A percentile compares a stretch with the other conserved stretches of the same genome.
Evolutionary conservation across 2,888 invertebrate genomes (phyloP).

Genomic region (Epinotia nisella): DNA sequence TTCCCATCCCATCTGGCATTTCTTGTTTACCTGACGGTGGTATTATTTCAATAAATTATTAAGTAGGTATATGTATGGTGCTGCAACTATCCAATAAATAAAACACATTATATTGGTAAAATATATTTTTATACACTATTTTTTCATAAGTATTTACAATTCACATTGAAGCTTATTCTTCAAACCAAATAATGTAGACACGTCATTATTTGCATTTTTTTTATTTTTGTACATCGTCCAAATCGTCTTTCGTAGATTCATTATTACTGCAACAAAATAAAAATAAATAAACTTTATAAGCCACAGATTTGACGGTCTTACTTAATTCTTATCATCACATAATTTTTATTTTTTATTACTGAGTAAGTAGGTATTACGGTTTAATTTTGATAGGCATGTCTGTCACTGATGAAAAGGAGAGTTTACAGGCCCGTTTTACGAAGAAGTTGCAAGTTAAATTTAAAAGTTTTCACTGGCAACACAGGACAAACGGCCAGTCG

Average conservation of each 20-base stretch:
- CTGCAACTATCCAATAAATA: too few relatives aligned
- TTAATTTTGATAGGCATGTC: neutral
- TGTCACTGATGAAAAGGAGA: neutral
- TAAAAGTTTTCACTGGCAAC: too few relatives aligned
- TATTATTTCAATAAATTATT: too few relatives aligned
- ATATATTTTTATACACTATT: conserved; percentile 4
- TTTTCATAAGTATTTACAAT: neutral
- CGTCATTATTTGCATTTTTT: neutral
- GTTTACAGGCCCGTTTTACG: too few relatives aligned
- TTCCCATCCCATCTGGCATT: too few relatives aligned
- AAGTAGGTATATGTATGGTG: too few relatives aligned
- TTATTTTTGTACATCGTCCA: conserved; percentile 61
- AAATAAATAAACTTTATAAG: conserved; percentile 38
- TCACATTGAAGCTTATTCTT: neutral
- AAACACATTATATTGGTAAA: neutral
- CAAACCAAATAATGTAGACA: neutral
- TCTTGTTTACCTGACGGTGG: too few relatives aligned
- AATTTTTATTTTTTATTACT: too few relatives aligned
- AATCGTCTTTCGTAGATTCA: conserved; percentile 80
- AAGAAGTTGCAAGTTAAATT: too few relatives aligned
- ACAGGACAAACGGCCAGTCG: too few relatives aligned
- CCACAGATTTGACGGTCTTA: neutral
- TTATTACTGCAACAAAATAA: conserved; percentile 79
- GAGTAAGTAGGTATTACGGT: too few relatives aligned
- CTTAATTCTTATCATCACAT: neutral